Evolutionary conservation across 2,113 vertebrate genomes (phyloP).

Genomic region (Chinchilla lanigera): DNA sequence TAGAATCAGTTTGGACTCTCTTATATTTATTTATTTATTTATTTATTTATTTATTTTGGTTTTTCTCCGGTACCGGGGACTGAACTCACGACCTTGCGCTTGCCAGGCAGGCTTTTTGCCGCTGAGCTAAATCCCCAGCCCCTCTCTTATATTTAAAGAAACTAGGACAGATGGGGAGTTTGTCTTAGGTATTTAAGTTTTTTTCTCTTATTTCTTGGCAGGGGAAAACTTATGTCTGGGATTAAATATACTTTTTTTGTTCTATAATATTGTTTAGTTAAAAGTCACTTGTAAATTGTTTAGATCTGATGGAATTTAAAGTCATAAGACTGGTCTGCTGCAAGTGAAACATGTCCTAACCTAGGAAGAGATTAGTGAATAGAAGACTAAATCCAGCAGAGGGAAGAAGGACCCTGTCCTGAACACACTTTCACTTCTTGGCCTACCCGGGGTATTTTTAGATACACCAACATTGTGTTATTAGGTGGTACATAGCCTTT

Average conservation of each 20-base stretch:
- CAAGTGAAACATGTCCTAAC: background rate
- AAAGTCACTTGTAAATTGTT: constrained; percentile 26
- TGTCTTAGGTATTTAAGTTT: background rate
- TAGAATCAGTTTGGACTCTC: constrained; percentile 44
- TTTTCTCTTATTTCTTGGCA: constrained; percentile 25
- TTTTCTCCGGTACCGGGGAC: too few species aligned
- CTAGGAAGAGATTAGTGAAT: background rate
- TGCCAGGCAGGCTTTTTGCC: too few species aligned
- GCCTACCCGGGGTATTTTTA: background rate
- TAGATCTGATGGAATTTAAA: constrained; percentile 2
- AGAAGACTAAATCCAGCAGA: background rate
- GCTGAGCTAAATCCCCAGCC: too few species aligned
- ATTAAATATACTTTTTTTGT: constrained; percentile 42
- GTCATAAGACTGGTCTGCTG: background rate
- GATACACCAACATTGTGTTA: background rate
- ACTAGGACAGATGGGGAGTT: background rate
- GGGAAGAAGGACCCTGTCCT: background rate
- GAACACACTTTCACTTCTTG: background rate
- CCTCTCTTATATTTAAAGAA: constrained; percentile 22
- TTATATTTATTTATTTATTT: too few species aligned
- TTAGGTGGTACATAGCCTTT: constrained; percentile 1
- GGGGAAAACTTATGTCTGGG: constrained; percentile 22
- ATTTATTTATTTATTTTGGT: too few species aligned
- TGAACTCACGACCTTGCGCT: too few species aligned
- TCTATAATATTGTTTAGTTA: background rate